A percentile compares a stretch with the other conserved stretches of the same genome.
These are phyloP conservation scores for Xyliphius kryptos DNA, from an alignment of 2,113 vertebrate genomes.

Conservation along the genomic window DNA sequence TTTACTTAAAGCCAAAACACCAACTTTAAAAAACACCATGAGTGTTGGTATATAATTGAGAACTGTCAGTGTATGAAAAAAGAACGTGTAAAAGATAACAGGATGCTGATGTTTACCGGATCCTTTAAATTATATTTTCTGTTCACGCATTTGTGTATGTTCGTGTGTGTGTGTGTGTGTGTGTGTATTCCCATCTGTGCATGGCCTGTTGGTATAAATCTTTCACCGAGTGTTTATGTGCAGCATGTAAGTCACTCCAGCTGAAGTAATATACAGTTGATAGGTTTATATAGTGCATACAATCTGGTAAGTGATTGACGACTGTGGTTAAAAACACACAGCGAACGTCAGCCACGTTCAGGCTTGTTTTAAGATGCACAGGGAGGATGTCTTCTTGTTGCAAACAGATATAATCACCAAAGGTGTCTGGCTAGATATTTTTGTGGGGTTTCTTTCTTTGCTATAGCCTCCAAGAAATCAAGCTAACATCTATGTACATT, in stretches of 20 bases:
- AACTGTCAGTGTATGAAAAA: no score
- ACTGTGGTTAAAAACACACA: background rate
- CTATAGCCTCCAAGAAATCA: no score
- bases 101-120: no score
- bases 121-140: no score
- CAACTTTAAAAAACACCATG: no score
- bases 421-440: no score
- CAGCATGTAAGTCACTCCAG: background rate
- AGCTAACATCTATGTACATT: no score
- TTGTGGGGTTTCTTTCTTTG: no score
- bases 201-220: background rate
- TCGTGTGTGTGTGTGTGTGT: background rate
- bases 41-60: no score
- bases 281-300: slow-evolving; percentile 5
- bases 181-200: background rate
- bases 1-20: no score
- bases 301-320: slow-evolving; percentile 11
- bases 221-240: background rate
- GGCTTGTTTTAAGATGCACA: slow-evolving; percentile 7
- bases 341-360: background rate
- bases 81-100: no score
- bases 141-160: no score
- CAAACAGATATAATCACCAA: background rate
- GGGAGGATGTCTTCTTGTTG: background rate
- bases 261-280: slow-evolving; percentile 1